These are phyloP conservation scores for Limnephilus lunatus DNA, from an alignment of 2,888 invertebrate genomes.

Conservation along the genomic window DNA sequence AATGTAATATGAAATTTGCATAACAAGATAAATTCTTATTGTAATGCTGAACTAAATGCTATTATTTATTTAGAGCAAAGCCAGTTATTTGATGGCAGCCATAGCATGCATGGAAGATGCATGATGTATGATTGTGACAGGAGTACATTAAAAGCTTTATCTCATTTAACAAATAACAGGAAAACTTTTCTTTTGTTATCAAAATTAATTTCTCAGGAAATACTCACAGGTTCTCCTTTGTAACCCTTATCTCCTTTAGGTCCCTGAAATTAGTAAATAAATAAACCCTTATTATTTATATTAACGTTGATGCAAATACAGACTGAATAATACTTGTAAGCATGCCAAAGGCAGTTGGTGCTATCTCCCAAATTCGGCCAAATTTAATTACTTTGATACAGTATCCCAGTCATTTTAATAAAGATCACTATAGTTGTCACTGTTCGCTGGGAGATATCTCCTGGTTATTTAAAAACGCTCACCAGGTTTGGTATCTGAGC, in stretches of 20 bases:
- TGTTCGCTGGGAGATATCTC: not conserved
- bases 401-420: not conserved
- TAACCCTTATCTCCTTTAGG: conserved; percentile 93
- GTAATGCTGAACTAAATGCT: conserved; percentile 23
- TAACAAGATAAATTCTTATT: conserved; percentile 45
- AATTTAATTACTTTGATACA: not conserved
- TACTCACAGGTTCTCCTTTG: conserved; percentile 90
- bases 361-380: not conserved
- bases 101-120: conserved; percentile 57
- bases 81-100: conserved; percentile 26
- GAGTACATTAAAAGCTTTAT: not conserved
- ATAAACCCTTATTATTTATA: not conserved
- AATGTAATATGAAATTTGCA: conserved; percentile 18
- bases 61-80: conserved; percentile 20
- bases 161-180: conserved; percentile 7
- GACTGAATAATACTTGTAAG: not conserved
- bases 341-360: not conserved
- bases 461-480: not conserved
- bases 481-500: not conserved
- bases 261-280: conserved; percentile 79
- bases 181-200: not conserved
- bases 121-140: conserved; percentile 40
- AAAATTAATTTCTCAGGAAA: conserved; percentile 53
- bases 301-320: not conserved
- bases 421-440: not conserved